These are phyloP conservation scores for Oxyura jamaicensis DNA, from an alignment of 2,113 vertebrate genomes.

Conservation along the genomic window DNA sequence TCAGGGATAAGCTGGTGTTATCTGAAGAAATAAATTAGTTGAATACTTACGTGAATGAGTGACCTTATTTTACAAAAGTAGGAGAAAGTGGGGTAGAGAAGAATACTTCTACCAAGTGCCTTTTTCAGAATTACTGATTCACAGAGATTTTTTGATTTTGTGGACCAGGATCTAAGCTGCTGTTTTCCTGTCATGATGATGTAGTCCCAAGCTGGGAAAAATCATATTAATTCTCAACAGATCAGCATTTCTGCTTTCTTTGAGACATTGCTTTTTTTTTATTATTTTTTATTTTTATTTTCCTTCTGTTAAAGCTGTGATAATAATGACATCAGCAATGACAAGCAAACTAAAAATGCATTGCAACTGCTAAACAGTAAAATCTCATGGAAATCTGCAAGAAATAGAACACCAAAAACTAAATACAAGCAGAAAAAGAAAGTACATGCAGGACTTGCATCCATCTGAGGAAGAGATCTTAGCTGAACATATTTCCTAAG, in stretches of 20 bases:
- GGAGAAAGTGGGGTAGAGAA: not conserved
- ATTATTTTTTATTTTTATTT: not conserved
- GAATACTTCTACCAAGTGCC: not conserved
- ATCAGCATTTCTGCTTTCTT: not conserved
- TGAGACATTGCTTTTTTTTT: not conserved
- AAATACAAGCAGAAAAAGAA: not conserved
- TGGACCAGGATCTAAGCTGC: not conserved
- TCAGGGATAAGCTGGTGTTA: not conserved
- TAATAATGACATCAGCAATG: not conserved
- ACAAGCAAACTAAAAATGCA: not conserved
- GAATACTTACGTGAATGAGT: not conserved
- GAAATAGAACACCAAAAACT: not conserved
- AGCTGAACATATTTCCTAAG: constrained; percentile 6
- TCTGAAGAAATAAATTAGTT: not conserved
- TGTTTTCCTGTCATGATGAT: constrained; percentile 24
- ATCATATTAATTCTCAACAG: not conserved
- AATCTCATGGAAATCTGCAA: not conserved
- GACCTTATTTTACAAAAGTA: not conserved
- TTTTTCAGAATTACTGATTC: not conserved
- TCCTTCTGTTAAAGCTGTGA: not conserved
- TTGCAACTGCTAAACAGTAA: not conserved
- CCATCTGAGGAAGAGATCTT: not conserved
- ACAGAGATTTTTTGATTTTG: not conserved
- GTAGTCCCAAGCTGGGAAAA: not conserved
- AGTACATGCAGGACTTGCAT: not conserved